Evolutionary conservation across 1,140 invertebrate species (phyloP).

Genomic region (Caenorhabditis tropicalis): DNA sequence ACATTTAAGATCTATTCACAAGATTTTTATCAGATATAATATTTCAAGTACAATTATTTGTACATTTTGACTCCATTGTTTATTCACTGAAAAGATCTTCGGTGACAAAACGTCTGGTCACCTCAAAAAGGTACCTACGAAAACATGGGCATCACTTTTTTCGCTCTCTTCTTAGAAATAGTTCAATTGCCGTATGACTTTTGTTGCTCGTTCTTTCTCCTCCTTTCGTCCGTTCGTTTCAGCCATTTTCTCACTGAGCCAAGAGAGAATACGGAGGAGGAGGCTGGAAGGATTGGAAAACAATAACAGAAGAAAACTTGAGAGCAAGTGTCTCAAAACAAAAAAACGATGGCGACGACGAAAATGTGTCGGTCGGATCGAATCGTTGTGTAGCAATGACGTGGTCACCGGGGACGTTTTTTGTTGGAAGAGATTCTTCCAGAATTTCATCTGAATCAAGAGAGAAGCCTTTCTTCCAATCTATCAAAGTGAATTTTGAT

Average conservation of each 20-base stretch:
- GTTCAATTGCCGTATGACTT: background rate
- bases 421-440: background rate
- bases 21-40: too few species aligned
- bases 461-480: background rate
- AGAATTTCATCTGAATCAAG: background rate
- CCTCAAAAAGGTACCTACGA: background rate
- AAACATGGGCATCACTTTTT: background rate
- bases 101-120: background rate
- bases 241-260: background rate
- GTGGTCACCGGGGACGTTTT: background rate
- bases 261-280: background rate
- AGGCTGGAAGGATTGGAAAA: background rate
- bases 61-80: background rate
- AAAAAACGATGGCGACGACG: slow-evolving; percentile 6
- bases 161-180: background rate
- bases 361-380: slow-evolving; percentile 8
- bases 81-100: background rate
- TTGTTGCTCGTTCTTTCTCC: background rate
- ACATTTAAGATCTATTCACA: too few species aligned
- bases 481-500: background rate
- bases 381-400: background rate
- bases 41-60: too few species aligned
- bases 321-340: slow-evolving; percentile 43
- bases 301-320: slow-evolving; percentile 38
- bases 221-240: background rate